Conservation (phyloP, 2,888 invertebrate genomes). For the Rhingia campestris region DNA sequence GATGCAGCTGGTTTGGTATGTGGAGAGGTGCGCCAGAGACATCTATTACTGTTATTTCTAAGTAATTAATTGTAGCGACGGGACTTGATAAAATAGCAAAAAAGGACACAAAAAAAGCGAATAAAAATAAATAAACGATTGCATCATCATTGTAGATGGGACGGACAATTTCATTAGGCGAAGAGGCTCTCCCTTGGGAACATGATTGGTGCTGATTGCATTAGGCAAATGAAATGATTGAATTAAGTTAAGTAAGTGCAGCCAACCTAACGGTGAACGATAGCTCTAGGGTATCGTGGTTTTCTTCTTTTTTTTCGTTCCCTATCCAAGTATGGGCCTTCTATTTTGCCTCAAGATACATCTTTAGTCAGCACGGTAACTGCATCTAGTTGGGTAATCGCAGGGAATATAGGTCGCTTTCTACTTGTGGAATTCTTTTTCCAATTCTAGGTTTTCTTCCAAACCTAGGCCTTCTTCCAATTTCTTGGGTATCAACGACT, state of each 20-base stretch:
- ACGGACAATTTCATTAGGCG: conserved; percentile 38
- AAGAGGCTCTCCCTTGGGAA: conserved; percentile 37
- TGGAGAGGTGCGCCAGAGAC: conserved; percentile 46
- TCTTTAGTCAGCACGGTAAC: no score
- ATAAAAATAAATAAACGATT: background rate
- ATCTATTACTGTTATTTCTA: conserved; percentile 50
- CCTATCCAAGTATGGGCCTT: no score
- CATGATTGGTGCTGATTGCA: conserved; percentile 48
- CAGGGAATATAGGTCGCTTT: no score
- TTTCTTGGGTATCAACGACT: no score
- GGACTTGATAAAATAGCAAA: conserved; percentile 42
- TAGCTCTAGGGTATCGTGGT: no score
- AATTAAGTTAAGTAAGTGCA: conserved; percentile 14
- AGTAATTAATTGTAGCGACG: conserved; percentile 57
- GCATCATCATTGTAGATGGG: conserved; percentile 9
- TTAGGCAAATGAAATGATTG: conserved; percentile 44
- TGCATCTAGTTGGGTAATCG: no score
- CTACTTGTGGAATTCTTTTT: no score
- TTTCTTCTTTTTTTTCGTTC: no score
- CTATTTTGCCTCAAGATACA: no score
- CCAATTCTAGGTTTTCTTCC: no score
- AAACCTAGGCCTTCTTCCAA: no score
- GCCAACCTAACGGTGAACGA: background rate
- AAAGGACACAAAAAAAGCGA: background rate
- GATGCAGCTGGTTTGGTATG: background rate